Evolutionary conservation across 2,113 vertebrate genomes (phyloP).

Genomic region (Vulpes lagopus): DNA sequence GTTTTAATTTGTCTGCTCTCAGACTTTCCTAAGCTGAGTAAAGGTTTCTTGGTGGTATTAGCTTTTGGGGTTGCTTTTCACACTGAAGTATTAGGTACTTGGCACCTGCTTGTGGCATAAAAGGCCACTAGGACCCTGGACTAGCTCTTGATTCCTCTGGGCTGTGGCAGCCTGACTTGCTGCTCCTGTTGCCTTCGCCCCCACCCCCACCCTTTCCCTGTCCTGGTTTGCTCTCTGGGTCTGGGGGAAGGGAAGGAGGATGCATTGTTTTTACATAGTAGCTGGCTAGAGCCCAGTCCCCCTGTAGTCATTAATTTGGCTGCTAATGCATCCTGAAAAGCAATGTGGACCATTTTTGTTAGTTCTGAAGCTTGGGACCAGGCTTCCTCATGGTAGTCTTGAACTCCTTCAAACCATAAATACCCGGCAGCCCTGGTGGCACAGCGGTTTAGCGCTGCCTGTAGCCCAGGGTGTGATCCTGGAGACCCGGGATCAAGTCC

Average conservation of each 20-base stretch:
- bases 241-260: conserved; percentile 18
- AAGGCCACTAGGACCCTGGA: not conserved
- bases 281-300: conserved; percentile 63
- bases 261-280: conserved; percentile 68
- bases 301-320: conserved; percentile 67
- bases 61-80: conserved; percentile 47
- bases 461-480: too few relatives aligned
- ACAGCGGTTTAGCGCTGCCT: too few relatives aligned
- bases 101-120: not conserved
- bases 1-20: conserved; percentile 82
- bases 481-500: too few relatives aligned
- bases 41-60: conserved; percentile 33
- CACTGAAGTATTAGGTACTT: not conserved
- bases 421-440: not conserved
- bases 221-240: conserved; percentile 26
- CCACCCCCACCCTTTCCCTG: not conserved
- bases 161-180: not conserved
- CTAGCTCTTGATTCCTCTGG: not conserved
- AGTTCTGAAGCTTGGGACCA: conserved; percentile 29
- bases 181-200: not conserved
- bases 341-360: not conserved
- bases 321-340: conserved; percentile 70
- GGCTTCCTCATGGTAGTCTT: not conserved
- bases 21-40: conserved; percentile 59
- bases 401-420: not conserved